These are phyloP conservation scores for Sebastes kiyomatsui DNA, from an alignment of 2,797 vertebrate species.

Conservation along the genomic window DNA sequence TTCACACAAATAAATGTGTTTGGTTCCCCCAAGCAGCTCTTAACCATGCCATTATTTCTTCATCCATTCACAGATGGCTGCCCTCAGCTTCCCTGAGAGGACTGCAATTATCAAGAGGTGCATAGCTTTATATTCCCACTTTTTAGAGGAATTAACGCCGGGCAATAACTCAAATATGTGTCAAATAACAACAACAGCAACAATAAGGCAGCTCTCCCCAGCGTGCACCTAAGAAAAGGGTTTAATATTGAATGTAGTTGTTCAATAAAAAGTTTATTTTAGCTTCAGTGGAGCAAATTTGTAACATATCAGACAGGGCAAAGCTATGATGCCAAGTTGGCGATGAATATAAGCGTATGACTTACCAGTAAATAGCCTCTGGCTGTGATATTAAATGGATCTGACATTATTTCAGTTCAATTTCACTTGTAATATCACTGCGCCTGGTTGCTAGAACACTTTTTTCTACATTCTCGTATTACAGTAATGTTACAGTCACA, in stretches of 20 bases:
- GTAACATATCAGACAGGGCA: background rate
- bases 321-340: background rate
- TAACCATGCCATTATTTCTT: conserved; percentile 72
- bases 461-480: conserved; percentile 4
- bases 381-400: conserved; percentile 33
- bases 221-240: background rate
- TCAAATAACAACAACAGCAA: conserved; percentile 29
- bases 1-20: conserved; percentile 70
- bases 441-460: background rate
- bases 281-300: conserved; percentile 25
- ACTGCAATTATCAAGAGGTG: conserved; percentile 74
- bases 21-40: conserved; percentile 63
- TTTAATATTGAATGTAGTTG: conserved; percentile 19
- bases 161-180: conserved; percentile 44
- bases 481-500: background rate
- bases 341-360: conserved; percentile 10
- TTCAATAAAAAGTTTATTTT: conserved; percentile 29
- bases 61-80: conserved; percentile 75
- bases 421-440: conserved; percentile 23
- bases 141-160: conserved; percentile 56
- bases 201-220: conserved; percentile 17
- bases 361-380: conserved; percentile 35
- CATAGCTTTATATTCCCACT: conserved; percentile 56
- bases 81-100: conserved; percentile 65
- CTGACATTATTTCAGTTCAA: conserved; percentile 18